Evolutionary conservation across 2,113 vertebrate species (phyloP), one percentile per base, ranked within the genome.

Genomic region (Corvus cornix): DNA sequence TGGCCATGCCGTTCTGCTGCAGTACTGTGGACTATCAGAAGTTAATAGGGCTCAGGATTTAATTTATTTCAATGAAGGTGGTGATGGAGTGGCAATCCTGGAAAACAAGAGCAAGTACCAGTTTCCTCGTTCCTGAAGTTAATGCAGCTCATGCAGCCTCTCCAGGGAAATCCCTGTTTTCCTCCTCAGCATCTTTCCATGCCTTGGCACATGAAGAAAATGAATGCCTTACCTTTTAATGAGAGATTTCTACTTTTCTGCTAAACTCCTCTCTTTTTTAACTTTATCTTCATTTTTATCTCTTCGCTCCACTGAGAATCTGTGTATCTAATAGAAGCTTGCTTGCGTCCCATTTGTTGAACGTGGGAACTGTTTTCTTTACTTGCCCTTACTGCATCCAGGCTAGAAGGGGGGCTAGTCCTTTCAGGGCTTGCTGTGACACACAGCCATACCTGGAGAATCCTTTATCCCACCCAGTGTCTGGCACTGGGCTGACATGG

Each of bases 401-500:
- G 37, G n/a, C 66, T 62, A 77, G 35, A 64, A 67, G 66, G 1
- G 48, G 30, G 9, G 17, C n/a, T 87, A 13, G 73, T 76, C 49
- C 35, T 64, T 48, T 44, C 23, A 0, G 6, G 39, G 58, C 31
- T 79, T 22, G 7, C 52, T 23, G 63, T 31, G 80, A 20, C 24
- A 55, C 52, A 17, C 27, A 86, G 72, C 69, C 74, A n/a, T 4
- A 70, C 63, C 52, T 66, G 64, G 60, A 52, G 73, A 68, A 49
- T 9, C 49, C 49, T 89, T 81, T 56, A 64, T 24, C 35, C 39
- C 41, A 43, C 35, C 39, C 44, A 16, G 37, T 0, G 2, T 21
- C 63, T 84, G 68, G 28, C 1, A 1, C 31, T 0, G 0, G 24
- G 52, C 58, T 83, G 85, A 13, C 2, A 1, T 5, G 41, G n/a